phyloP scores from a whole-genome alignment of 2,797 vertebrate species.

The Muscicapa striata region DNA sequence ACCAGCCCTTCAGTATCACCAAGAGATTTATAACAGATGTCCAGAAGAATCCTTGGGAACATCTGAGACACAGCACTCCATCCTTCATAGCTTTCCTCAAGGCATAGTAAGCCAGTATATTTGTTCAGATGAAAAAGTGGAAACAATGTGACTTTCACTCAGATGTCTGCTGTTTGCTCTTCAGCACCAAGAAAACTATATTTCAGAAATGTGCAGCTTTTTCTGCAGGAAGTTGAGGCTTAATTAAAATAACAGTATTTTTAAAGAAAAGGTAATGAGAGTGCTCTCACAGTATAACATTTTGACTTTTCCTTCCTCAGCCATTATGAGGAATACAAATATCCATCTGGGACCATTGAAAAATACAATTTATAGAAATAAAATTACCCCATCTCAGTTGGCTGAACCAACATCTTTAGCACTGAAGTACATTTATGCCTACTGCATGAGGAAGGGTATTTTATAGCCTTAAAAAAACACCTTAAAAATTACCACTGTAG shows the following conservation, averaged over 20 bases:
- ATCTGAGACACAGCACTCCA: background rate
- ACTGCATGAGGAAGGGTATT: background rate
- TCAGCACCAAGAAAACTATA: background rate
- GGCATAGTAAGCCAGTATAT: background rate
- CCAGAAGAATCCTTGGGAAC: background rate
- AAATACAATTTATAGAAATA: slow-evolving; percentile 11
- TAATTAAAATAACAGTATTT: slow-evolving; percentile 16
- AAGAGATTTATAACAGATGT: background rate
- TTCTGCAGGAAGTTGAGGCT: background rate
- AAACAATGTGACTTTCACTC: background rate
- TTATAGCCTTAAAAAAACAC: background rate
- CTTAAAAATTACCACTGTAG: background rate
- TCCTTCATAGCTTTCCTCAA: background rate
- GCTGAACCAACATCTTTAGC: background rate
- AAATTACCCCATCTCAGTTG: background rate
- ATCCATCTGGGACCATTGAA: background rate
- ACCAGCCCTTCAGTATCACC: background rate
- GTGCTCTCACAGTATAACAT: background rate
- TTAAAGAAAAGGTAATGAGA: background rate
- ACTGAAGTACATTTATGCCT: background rate
- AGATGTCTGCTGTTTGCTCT: background rate
- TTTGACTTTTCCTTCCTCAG: slow-evolving; percentile 10
- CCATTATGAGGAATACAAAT: slow-evolving; percentile 10
- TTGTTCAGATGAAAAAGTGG: background rate
- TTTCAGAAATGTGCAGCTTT: background rate